Evolutionary conservation across 2,113 vertebrate species (phyloP).

Genomic region (Tamias sibiricus): DNA sequence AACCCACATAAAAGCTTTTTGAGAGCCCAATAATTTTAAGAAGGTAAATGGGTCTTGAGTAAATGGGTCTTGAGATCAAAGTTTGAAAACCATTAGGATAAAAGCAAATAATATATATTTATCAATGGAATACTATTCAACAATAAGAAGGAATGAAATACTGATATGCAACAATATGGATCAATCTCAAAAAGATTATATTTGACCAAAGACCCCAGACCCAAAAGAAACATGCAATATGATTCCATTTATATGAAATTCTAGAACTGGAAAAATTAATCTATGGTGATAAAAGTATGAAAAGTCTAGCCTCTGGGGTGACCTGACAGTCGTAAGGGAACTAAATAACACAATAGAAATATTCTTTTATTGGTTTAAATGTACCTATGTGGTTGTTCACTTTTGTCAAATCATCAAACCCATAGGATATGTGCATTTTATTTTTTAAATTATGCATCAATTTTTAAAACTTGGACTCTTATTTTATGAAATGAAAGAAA

Average conservation of each 20-base stretch:
- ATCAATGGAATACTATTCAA: background rate
- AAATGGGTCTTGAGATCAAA: background rate
- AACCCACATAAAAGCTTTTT: background rate
- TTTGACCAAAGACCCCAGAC: background rate
- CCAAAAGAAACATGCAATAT: background rate
- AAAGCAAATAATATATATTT: background rate
- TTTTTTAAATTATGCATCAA: constrained; percentile 24
- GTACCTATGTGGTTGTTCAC: background rate
- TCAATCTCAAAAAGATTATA: constrained; percentile 8
- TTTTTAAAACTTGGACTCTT: constrained; percentile 39
- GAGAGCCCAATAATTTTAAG: background rate
- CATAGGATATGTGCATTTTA: background rate
- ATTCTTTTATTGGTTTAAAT: background rate
- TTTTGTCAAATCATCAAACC: background rate
- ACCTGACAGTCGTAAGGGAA: background rate
- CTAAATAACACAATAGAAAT: background rate
- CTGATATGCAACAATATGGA: background rate
- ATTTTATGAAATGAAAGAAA: constrained; percentile 32
- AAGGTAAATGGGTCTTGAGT: background rate
- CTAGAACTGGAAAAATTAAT: background rate
- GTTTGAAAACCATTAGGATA: background rate
- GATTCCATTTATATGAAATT: background rate
- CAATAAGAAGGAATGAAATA: background rate
- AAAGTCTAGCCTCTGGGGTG: background rate
- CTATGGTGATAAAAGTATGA: background rate